These are phyloP conservation scores for Caenorhabditis briggsae DNA, from an alignment of 1,140 invertebrate species.

Conservation along the genomic window DNA sequence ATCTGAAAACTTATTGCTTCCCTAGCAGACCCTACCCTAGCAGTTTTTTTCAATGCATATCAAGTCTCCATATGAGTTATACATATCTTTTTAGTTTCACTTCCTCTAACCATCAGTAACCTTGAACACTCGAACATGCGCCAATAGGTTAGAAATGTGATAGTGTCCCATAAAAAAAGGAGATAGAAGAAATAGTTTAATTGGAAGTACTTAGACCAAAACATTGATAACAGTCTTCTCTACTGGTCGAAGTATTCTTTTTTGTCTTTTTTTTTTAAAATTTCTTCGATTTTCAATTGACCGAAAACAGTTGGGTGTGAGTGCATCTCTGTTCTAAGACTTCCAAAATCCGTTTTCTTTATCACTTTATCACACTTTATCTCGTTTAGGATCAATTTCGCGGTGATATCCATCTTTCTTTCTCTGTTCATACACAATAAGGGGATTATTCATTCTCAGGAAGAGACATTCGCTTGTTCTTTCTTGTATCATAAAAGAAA, in stretches of 20 bases:
- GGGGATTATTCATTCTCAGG: conserved; percentile 9
- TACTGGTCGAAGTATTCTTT: too few species aligned
- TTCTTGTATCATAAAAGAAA: not conserved
- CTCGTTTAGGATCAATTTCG: too few species aligned
- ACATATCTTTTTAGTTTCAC: not conserved
- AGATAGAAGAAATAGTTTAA: not conserved
- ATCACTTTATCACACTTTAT: too few species aligned
- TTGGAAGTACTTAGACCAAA: not conserved
- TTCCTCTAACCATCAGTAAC: not conserved
- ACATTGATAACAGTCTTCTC: not conserved
- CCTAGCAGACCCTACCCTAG: too few species aligned
- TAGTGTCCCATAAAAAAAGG: not conserved
- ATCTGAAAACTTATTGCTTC: too few species aligned
- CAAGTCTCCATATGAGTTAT: not conserved
- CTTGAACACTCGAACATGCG: conserved; percentile 13
- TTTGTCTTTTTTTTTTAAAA: not conserved
- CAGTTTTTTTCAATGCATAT: too few species aligned
- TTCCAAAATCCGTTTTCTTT: too few species aligned
- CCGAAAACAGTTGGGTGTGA: too few species aligned
- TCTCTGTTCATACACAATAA: not conserved
- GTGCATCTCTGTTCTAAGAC: too few species aligned
- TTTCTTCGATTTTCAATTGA: too few species aligned
- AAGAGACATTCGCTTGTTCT: not conserved
- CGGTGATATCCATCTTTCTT: too few species aligned
- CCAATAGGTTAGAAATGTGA: conserved; percentile 12